Evolutionary conservation across 2,797 vertebrate species (phyloP), one percentile per base, ranked within the genome.

Genomic region (Ibycter americanus): DNA sequence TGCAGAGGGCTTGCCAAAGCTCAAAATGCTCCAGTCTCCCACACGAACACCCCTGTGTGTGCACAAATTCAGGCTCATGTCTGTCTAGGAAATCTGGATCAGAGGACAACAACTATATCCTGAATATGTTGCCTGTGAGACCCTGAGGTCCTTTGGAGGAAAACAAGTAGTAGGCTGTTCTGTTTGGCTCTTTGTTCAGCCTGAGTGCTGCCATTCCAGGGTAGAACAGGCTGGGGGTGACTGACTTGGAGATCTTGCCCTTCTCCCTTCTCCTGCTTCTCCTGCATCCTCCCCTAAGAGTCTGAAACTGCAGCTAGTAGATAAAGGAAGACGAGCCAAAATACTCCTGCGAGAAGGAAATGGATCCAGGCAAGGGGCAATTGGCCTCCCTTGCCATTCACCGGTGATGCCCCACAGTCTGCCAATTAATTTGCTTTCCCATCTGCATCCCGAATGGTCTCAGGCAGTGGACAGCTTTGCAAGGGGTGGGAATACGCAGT

Each of bases 31-130:
- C 58, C 73, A 1, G 44, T 27, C 23, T 83, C 68, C 54, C 40
- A 21, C 85, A 56, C 0, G 0, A 56, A 78, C 52, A 10, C 14
- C 32, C 3, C 27, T 55, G 4, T 0, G 1, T 71, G 63, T 5
- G n/a, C 40, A n/a, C 9, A 10, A 36, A 25, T 0, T 5, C 55
- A 5, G 1, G 1, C 32, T 34, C 0, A 0, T 22, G 34, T 56
- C 76, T n/a, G 3, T n/a, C 49, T 3, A 20, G 38, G 71, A 84
- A 58, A 36, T 18, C 38, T 77, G 82, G 31, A 73, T n/a, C 66
- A 55, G 51, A 38, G 34, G 26, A 55, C 38, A 73, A 15, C 15
- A 8, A 0, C 47, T 18, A 1, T 38, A 23, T 49, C 25, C 76
- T 32, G 49, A 21, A 19, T 19, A 15, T 6, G 7, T 20, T 36